phyloP scores from a whole-genome alignment of 2,888 invertebrate genomes.

The Sclerodermus sp. region DNA sequence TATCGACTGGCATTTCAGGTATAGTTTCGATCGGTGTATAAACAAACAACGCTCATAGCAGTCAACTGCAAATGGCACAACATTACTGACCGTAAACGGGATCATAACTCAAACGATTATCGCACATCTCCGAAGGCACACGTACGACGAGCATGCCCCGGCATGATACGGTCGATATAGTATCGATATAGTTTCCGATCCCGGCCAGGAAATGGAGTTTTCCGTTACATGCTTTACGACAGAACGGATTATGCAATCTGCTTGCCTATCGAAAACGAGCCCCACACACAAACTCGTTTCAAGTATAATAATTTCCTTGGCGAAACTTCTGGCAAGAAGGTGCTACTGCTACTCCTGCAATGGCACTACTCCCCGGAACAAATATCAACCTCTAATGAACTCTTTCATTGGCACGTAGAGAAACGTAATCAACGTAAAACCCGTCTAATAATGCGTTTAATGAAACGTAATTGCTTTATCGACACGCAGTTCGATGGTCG shows the following conservation, averaged over 20 bases:
- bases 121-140: not conserved
- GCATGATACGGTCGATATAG: too few relatives aligned
- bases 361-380: not conserved
- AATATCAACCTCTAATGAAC: slow-evolving; percentile 6
- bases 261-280: not conserved
- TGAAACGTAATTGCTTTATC: slow-evolving; percentile 6
- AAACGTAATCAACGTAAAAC: slow-evolving; percentile 14
- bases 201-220: not conserved
- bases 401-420: not conserved
- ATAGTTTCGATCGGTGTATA: not conserved
- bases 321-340: too few relatives aligned
- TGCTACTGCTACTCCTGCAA: too few relatives aligned
- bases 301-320: not conserved
- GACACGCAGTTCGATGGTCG: not conserved
- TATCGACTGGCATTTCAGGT: too few relatives aligned
- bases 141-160: not conserved
- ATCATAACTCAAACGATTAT: too few relatives aligned
- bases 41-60: not conserved
- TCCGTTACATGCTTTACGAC: not conserved
- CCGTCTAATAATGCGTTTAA: slow-evolving; percentile 6
- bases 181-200: not conserved
- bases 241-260: not conserved
- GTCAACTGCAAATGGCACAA: not conserved
- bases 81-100: slow-evolving; percentile 11
- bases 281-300: not conserved